Percentiles rank a stretch among this genome's conserved stretches.
Conservation (phyloP, 2,888 invertebrate genomes). For the Torymus aiolomorphi region DNA sequence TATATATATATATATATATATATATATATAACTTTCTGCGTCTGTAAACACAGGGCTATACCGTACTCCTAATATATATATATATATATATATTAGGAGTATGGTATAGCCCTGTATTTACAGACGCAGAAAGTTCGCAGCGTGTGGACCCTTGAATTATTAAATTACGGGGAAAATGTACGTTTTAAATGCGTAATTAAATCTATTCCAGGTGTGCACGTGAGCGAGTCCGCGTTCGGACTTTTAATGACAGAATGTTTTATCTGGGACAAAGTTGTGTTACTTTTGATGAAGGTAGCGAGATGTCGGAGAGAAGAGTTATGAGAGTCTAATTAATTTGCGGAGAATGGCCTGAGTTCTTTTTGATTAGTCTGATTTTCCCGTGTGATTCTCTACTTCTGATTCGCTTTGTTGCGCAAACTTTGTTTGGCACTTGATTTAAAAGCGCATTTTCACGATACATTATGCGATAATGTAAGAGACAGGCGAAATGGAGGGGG, state of each 20-base stretch:
- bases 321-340: conserved; percentile 37
- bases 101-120: neutral
- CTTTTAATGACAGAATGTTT: conserved; percentile 44
- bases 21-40: conserved; percentile 44
- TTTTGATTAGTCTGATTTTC: conserved; percentile 36
- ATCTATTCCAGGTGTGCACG: conserved; percentile 13
- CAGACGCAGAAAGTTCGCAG: conserved; percentile 26
- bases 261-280: conserved; percentile 32
- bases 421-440: conserved; percentile 38
- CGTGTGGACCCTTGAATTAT: conserved; percentile 9
- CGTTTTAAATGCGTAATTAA: conserved; percentile 39
- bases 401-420: neutral
- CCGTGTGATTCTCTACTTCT: neutral
- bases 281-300: neutral
- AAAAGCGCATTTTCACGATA: conserved; percentile 24
- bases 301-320: conserved; percentile 13
- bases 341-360: conserved; percentile 20
- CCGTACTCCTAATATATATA: neutral
- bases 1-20: too few species aligned
- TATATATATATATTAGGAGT: too few species aligned
- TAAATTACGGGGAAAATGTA: conserved; percentile 39
- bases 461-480: conserved; percentile 22
- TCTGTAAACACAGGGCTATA: neutral
- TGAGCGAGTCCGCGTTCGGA: neutral
- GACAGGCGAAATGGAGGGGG: too few species aligned